Evolutionary conservation across 2,888 invertebrate genomes (phyloP).

Genomic region (Idaea biselata): DNA sequence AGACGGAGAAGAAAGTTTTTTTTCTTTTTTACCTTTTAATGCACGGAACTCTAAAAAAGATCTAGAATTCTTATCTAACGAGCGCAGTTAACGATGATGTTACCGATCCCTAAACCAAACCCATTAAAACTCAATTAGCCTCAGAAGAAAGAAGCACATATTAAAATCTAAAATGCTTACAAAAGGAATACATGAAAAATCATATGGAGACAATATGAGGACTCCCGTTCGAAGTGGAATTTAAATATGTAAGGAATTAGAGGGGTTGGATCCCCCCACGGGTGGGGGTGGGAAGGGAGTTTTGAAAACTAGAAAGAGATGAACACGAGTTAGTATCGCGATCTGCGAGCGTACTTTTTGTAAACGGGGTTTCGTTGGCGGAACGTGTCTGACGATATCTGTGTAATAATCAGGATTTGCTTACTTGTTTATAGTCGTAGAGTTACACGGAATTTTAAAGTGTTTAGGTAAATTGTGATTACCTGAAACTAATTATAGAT

Average conservation of each 20-base stretch:
- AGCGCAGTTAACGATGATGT: not conserved
- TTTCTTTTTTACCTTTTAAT: too few species aligned
- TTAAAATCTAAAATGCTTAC: slow-evolving; percentile 16
- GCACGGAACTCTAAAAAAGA: not conserved
- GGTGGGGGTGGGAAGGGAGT: slow-evolving; percentile 42
- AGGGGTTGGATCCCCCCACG: slow-evolving; percentile 38
- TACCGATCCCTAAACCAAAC: not conserved
- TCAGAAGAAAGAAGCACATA: slow-evolving; percentile 9
- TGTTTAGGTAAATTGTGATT: too few species aligned
- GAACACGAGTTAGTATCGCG: slow-evolving; percentile 79
- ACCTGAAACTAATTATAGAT: too few species aligned
- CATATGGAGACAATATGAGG: slow-evolving; percentile 76
- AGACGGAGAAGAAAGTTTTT: too few species aligned
- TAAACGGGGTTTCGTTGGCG: slow-evolving; percentile 37
- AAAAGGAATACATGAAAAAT: slow-evolving; percentile 54
- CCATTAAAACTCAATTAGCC: slow-evolving; percentile 11
- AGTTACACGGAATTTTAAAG: not conserved
- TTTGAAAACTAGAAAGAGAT: slow-evolving; percentile 81
- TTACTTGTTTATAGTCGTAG: not conserved
- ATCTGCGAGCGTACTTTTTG: slow-evolving; percentile 52
- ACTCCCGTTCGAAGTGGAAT: slow-evolving; percentile 74
- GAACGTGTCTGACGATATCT: slow-evolving; percentile 49
- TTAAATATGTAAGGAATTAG: slow-evolving; percentile 81
- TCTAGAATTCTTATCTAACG: not conserved
- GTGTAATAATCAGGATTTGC: not conserved